Evolutionary conservation across 1,140 invertebrate species (phyloP).

Genomic region (Hormaphis cornu): DNA sequence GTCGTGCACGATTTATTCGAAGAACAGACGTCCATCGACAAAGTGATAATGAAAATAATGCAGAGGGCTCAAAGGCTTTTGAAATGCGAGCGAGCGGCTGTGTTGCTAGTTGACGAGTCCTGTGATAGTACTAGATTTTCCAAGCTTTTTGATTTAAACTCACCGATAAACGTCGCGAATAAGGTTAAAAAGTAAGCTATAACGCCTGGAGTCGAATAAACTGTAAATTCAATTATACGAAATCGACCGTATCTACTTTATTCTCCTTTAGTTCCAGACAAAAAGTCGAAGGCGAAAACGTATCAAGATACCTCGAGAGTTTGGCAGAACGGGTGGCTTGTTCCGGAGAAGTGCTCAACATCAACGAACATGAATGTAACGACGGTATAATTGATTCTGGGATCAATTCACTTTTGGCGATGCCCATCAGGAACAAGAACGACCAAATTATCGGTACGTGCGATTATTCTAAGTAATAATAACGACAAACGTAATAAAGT

Average conservation of each 20-base stretch:
- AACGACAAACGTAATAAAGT: background rate
- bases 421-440: slow-evolving; percentile 45
- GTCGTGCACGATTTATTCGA: slow-evolving; percentile 48
- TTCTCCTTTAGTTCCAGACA: slow-evolving; percentile 23
- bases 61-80: slow-evolving; percentile 45
- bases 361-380: slow-evolving; percentile 40
- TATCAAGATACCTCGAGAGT: slow-evolving; percentile 41
- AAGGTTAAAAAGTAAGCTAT: slow-evolving; percentile 16
- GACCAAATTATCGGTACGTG: slow-evolving; percentile 45
- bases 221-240: no score
- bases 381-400: slow-evolving; percentile 8
- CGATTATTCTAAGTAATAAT: background rate
- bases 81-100: slow-evolving; percentile 46
- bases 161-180: slow-evolving; percentile 25
- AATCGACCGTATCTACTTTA: no score
- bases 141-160: slow-evolving; percentile 42
- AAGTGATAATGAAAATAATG: slow-evolving; percentile 47
- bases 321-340: slow-evolving; percentile 45
- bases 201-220: no score
- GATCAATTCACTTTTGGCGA: slow-evolving; percentile 43
- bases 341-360: slow-evolving; percentile 44
- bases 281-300: slow-evolving; percentile 35
- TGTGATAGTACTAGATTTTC: slow-evolving; percentile 39
- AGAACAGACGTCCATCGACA: slow-evolving; percentile 47
- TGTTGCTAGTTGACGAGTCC: slow-evolving; percentile 44